Evolutionary conservation across 2,888 invertebrate genomes (phyloP), one percentile per base, ranked within the genome.

Genomic region (Chrysodeixis includens): DNA sequence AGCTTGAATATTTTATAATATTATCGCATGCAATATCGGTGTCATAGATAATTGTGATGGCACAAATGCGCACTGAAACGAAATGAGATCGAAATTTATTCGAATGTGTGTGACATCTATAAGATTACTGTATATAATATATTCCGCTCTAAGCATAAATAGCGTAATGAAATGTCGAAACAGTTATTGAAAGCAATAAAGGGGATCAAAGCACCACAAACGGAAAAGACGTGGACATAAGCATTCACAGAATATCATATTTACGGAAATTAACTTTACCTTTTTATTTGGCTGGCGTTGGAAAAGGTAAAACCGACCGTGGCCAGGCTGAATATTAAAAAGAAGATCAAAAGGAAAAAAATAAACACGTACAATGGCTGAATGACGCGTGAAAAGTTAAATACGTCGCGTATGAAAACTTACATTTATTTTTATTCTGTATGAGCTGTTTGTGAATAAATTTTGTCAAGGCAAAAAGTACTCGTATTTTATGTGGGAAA

Each of bases 21-120:
- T 35, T 35, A 35, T 40, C n/a, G 7, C n/a, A n/a, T n/a, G n/a
- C 10, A 55, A 46, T 52, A 62, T 62, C 10, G 8, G 16, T 49
- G 12, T 18, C 51, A 26, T 49, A 20, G 71, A 60, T 70, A 60
- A 70, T 60, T 51, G 53, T 8, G 20, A 10, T 70, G 40, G 3
- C n/a, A 40, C n/a, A 40, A 55, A 51, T 52, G 62, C 49, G 30
- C 54, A 30, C 52, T 20, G 20, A 22, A 35, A 1, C 32, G 75
- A 62, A 40, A 59, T 63, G 53, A 57, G n/a, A 26, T 2, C 49
- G 51, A n/a, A n/a, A n/a, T n/a, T n/a, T n/a, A n/a, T n/a, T n/a
- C n/a, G n/a, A n/a, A 55, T 56, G 26, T 9, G 12, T 30, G 14
- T 44, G 40, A 46, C 16, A 14, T 10, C n/a, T 14, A 30, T 1